phyloP scores from a whole-genome alignment of 2,113 vertebrate species.

The Cichladusa arquata region DNA sequence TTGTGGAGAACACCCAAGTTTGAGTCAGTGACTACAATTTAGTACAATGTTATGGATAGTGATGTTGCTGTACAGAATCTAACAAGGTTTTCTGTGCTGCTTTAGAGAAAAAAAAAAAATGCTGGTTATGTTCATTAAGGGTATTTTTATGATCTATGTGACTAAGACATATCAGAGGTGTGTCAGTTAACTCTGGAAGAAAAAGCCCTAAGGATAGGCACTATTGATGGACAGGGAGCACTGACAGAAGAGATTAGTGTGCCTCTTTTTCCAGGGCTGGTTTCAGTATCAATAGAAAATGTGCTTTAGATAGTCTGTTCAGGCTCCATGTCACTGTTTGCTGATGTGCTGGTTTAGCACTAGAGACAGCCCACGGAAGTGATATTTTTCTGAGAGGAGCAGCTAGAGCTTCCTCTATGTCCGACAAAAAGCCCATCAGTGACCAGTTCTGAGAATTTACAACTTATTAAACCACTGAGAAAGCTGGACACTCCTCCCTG shows the following conservation, averaged over 20 bases:
- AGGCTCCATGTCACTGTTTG: neutral
- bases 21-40: neutral
- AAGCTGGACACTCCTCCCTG: no score
- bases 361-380: no score
- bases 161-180: neutral
- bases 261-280: neutral
- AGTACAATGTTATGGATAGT: neutral
- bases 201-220: neutral
- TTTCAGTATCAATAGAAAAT: neutral
- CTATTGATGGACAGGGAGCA: neutral
- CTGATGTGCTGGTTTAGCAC: no score
- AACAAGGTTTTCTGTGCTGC: neutral
- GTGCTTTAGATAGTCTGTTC: neutral
- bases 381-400: no score
- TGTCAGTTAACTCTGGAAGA: neutral
- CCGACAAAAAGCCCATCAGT: no score
- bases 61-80: neutral
- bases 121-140: neutral
- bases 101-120: neutral
- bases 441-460: no score
- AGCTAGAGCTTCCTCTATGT: no score
- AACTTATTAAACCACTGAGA: no score
- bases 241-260: neutral
- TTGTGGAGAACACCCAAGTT: neutral
- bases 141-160: neutral